Evolutionary conservation across 2,888 invertebrate genomes (phyloP), one percentile per base, ranked within the genome.

Genomic region (Eupithecia insigniata): DNA sequence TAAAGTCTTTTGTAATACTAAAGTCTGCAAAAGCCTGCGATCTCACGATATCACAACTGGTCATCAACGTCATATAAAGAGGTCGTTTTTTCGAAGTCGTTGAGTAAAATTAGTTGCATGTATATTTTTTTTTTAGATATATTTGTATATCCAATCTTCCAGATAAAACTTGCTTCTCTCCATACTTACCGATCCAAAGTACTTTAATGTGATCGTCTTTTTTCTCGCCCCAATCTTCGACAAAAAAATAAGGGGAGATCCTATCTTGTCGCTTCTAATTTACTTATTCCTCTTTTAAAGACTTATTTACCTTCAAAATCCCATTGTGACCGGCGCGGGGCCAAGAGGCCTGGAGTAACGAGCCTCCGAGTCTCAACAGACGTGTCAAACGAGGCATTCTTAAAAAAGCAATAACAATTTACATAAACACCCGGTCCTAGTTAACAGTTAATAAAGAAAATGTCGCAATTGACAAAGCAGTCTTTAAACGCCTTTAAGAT

Each of bases 221-320:
- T 92, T 92, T 90, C 86, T 88, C 90, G 85, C 91, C 92, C 92
- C 86, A 89, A 83, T 86, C 89, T 89, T 89, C 82, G 84, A 84
- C n/a, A 85, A 91, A 64, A 93, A 95, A 94, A 94, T 95, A 94
- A 95, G 96, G 96, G 95, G 96, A 96, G 96, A 96, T 95, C 95
- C 95, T 96, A 96, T 96, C 96, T 95, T 96, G 95, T 93, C 95
- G 95, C 95, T 96, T 96, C 96, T 96, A 96, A 96, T 96, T 96
- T 96, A 96, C 96, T 96, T 96, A 96, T 96, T 95, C 95, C 95
- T 95, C 95, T 95, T 95, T 95, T 95, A 95, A 95, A 95, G 95
- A 95, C 96, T 96, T 96, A 96, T 96, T 96, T 96, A 96, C 96
- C 93, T 94, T 93, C 92, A 92, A 94, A 94, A 94, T 94, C 94